These are phyloP conservation scores for Mormyrops boulengeri DNA, from an alignment of 2,797 vertebrate species.

Conservation along the genomic window DNA sequence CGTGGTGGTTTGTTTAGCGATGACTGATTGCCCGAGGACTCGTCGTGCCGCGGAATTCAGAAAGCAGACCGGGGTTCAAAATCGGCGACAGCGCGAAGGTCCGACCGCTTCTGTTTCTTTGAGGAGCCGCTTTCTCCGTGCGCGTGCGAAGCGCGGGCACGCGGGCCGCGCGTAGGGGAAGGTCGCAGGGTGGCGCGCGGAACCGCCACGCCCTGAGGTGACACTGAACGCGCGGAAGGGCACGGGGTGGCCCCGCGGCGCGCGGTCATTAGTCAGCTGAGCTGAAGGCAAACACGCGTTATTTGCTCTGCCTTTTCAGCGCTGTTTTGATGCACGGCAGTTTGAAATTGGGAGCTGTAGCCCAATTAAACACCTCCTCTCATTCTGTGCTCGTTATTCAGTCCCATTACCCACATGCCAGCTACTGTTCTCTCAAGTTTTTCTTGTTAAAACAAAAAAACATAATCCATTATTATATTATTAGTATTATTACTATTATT, in stretches of 20 bases:
- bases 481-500: not conserved
- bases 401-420: not conserved
- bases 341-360: not conserved
- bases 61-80: not conserved
- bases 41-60: not conserved
- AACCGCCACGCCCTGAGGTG: conserved; percentile 22
- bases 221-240: conserved; percentile 28
- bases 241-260: conserved; percentile 30
- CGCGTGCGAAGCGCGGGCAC: not conserved
- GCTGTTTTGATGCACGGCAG: conserved; percentile 27
- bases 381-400: not conserved
- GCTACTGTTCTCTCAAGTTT: not conserved
- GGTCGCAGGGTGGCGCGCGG: not conserved
- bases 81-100: not conserved
- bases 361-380: not conserved
- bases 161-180: not conserved
- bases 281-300: conserved; percentile 33
- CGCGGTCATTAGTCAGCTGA: conserved; percentile 34
- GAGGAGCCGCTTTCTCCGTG: not conserved
- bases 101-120: not conserved
- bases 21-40: not conserved
- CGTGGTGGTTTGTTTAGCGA: not conserved
- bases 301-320: conserved; percentile 44
- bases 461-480: not conserved
- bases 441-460: not conserved